Evolutionary conservation across 2,113 vertebrate genomes (phyloP), one percentile per base, ranked within the genome.

Genomic region (Vombatus ursinus): DNA sequence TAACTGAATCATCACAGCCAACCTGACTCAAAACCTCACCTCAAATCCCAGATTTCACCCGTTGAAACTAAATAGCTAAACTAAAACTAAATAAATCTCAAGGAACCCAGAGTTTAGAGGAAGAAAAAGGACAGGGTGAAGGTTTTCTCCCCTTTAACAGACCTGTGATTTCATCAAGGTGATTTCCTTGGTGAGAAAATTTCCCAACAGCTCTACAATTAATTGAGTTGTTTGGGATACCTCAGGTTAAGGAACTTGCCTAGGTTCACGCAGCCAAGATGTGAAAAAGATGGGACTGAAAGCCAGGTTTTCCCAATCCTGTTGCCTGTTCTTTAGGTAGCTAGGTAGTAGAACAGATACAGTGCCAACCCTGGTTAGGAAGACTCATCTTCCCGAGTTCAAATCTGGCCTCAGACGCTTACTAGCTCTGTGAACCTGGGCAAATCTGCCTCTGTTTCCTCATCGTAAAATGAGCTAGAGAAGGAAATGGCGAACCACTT

Each of bases 41-140:
- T 93, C 50, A 8, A 48, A 53, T 84, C 77, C n/a, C n/a, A 44
- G 44, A 84, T 68, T 68, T 68, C 31, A 68, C 11, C 24, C 54
- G 54, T 52, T 57, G 57, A 51, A 93, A 96, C 68, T 91, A 44
- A 93, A n/a, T 57, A 84, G 12, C 90, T 93, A 95, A 95, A 93
- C 25, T 53, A 91, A 53, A 95, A 91, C 84, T 19, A 91, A 96
- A 44, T 49, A 91, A 61, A 26, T 91, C 14, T 48, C 90, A 92
- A 37, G 90, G 94, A 94, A 93, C 16, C 68, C 31, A 61, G 90
- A 90, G 44, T n/a, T 23, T 12, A 0, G 54, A 68, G 90, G 26
- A 89, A 68, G 14, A 94, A 93, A 90, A 93, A 37, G 28, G 44
- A 90, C 50, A 90, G 50, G 25, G 44, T 37, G 90, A 93, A 96